Percentiles rank a stretch among this genome's conserved stretches.
Evolutionary conservation across 1,140 invertebrate species (phyloP).

Genomic region (Melanaphis sacchari): DNA sequence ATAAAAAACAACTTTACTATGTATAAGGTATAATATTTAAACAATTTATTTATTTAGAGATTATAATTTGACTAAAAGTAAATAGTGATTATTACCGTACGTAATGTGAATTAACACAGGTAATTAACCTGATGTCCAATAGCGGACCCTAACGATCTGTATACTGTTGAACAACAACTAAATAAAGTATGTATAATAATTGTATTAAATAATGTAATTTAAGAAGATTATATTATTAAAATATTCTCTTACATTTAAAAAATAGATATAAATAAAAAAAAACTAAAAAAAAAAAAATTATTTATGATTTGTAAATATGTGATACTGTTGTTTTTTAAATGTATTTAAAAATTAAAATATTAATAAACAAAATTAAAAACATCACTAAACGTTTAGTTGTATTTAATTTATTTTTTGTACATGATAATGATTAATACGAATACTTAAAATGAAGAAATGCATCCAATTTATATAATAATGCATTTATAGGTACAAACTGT

Average conservation of each 20-base stretch:
- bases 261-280: neutral
- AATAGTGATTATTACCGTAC: neutral
- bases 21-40: neutral
- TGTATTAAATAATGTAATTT: neutral
- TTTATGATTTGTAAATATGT: neutral
- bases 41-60: conserved; percentile 16
- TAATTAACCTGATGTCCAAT: neutral
- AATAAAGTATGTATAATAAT: neutral
- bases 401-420: neutral
- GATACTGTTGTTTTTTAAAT: neutral
- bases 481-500: neutral
- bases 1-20: neutral
- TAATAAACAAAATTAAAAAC: neutral
- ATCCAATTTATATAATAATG: neutral
- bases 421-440: neutral
- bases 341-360: neutral
- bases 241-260: neutral
- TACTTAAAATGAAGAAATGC: neutral
- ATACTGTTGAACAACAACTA: neutral
- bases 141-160: neutral
- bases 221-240: neutral
- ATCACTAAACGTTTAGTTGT: neutral
- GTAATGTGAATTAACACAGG: neutral
- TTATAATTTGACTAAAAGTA: neutral
- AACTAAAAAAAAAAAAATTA: neutral